Evolutionary conservation across 2,888 invertebrate genomes (phyloP).

Genomic region (Brenthis ino): DNA sequence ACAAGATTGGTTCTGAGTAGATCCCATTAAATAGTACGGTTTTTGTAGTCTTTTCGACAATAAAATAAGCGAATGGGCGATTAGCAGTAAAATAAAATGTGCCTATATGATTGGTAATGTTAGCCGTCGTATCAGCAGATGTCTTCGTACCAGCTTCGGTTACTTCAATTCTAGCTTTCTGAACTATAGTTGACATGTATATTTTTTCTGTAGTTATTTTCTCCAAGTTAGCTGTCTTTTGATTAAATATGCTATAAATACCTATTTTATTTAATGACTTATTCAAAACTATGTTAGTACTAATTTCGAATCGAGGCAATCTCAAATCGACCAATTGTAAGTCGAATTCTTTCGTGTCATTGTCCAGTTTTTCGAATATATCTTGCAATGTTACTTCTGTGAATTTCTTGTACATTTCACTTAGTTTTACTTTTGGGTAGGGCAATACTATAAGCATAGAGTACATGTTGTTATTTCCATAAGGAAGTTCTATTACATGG

Average conservation of each 20-base stretch:
- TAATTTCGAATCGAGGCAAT: conserved; percentile 84
- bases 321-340: conserved; percentile 84
- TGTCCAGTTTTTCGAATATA: conserved; percentile 74
- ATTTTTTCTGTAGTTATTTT: conserved; percentile 80
- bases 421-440: conserved; percentile 73
- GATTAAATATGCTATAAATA: conserved; percentile 84
- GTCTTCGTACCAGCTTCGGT: conserved; percentile 89
- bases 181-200: conserved; percentile 85
- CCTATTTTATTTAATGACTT: conserved; percentile 84
- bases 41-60: conserved; percentile 84
- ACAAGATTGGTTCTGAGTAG: conserved; percentile 71
- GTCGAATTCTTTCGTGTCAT: conserved; percentile 73
- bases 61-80: conserved; percentile 85
- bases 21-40: conserved; percentile 85
- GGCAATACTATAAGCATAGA: conserved; percentile 87
- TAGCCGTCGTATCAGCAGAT: conserved; percentile 80
- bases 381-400: conserved; percentile 67
- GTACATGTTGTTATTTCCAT: conserved; percentile 79
- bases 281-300: conserved; percentile 83
- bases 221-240: conserved; percentile 78
- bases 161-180: conserved; percentile 88
- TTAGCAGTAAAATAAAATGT: conserved; percentile 85
- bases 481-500: conserved; percentile 86
- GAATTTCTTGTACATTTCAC: conserved; percentile 78
- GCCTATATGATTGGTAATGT: conserved; percentile 77